Conservation (phyloP, 2,888 invertebrate species). For the Hydrotaea diabolus region DNA sequence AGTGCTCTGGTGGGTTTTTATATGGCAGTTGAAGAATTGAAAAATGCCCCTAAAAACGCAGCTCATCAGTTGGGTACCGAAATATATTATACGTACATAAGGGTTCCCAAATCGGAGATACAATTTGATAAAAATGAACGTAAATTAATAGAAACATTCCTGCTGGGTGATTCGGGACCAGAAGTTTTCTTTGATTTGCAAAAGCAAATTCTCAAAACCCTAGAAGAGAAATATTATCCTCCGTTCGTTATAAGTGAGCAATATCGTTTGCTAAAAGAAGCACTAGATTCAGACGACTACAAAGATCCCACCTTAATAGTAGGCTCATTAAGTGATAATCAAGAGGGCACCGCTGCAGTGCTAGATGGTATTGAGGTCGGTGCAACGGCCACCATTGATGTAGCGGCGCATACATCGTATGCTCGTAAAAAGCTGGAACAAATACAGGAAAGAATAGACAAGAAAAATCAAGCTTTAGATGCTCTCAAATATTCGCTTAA, state of each 20-base stretch:
- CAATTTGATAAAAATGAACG: constrained; percentile 90
- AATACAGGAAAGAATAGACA: constrained; percentile 90
- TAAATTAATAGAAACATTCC: constrained; percentile 93
- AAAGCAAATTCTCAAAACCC: constrained; percentile 87
- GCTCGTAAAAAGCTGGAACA: constrained; percentile 91
- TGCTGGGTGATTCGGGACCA: constrained; percentile 92
- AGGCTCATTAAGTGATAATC: constrained; percentile 72
- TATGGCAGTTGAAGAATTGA: constrained; percentile 91
- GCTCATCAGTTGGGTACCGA: constrained; percentile 95
- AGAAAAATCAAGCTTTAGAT: constrained; percentile 90
- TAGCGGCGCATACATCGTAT: constrained; percentile 91
- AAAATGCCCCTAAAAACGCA: constrained; percentile 87
- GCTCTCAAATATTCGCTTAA: constrained; percentile 91
- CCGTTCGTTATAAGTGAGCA: constrained; percentile 93
- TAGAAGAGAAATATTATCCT: constrained; percentile 94
- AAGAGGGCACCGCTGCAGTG: constrained; percentile 73
- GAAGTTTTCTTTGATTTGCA: constrained; percentile 94
- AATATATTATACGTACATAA: constrained; percentile 93
- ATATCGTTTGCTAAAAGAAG: constrained; percentile 84
- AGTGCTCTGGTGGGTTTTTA: constrained; percentile 93
- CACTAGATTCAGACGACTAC: constrained; percentile 79
- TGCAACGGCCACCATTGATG: constrained; percentile 81
- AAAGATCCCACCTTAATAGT: constrained; percentile 80
- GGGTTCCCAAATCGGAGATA: constrained; percentile 90
- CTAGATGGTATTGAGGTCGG: constrained; percentile 71